Base-by-base conservation (phyloP, 2,113 vertebrate genomes). In the Psittacus erithacus region DNA sequence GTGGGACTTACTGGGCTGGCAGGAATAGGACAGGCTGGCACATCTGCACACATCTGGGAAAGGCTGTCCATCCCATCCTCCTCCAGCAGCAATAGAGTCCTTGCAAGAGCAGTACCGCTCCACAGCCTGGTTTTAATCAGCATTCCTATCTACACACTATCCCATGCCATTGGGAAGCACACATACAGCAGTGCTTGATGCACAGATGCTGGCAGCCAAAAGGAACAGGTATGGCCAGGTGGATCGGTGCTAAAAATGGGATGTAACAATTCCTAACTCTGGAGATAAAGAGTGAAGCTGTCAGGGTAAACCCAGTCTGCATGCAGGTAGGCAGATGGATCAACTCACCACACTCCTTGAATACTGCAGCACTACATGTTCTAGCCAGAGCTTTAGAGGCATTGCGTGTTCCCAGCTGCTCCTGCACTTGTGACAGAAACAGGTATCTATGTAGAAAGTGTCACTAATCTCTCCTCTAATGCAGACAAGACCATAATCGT, bases 241-340 rank as follows among this genome's bases (percentile, higher is more conserved):
- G 33, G 35, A 77, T 31, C 16, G 8, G 20, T n/a, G 52, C 71
- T 55, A 60, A 90, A 89, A 65, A 9, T 1, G 18, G 7, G 6
- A 85, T 82, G 35, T 33, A 22, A 46, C 1, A 1, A 35, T 52
- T 74, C 0, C 0, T 25, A 10, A 47, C 62, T 71, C 52, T 78
- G 73, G n/a, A 94, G 82, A 23, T 13, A 39, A 39, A 31, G 55
- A 87, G 65, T 0, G 1, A 76, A 18, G 84, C 49, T 29, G 74
- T 29, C 2, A 1, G 81, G 35, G 46, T 24, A 53, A 81, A 53
- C 18, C n/a, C 84, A 41, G 73, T 6, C 75, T 35, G 76, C 29
- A 15, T 2, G 41, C 88, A 92, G 88, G 85, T 39, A 86, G 55
- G 69, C 38, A 92, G 87, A 87, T 31, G 64, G 77, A 87, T 44